Base-by-base conservation (phyloP, 2,888 invertebrate species). In the Pantelozetes paolii region DNA sequence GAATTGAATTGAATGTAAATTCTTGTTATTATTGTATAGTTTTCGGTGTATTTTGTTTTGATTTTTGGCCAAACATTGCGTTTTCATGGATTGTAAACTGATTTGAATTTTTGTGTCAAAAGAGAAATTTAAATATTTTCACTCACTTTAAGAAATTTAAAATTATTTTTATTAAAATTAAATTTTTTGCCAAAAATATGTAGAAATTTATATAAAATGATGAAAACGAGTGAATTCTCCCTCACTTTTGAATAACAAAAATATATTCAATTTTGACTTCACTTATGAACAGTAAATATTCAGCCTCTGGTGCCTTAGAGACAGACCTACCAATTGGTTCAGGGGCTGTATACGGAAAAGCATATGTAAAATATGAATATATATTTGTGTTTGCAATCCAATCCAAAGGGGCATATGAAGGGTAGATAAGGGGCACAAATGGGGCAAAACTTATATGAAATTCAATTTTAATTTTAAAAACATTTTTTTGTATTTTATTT, bases 241-340 rank as follows among this genome's bases (percentile, higher is more conserved):
- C 13, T 28, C 8, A n/a, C 6, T 59, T 59, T 59, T 59, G 59
- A 59, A 59, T 59, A 59, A 59, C 59, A 59, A 59, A 30, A n/a
- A n/a, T n/a, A 54, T 54, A 54, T 54, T 26, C 54, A 54, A 54
- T 54, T 54, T 54, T 54, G 45, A 18, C 45, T 45, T 2, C 11
- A 54, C n/a, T n/a, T n/a, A n/a, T n/a, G 13, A 54, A 13, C 26
- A 6, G 6, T 26, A 54, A n/a, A 59, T 26, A 59, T 26, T n/a
- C 57, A 59, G 28, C 20, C 20, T 3, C 20, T 8, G 8, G 50
- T 6, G 23, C 59, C 59, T 30, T 28, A 18, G 30, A 30, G 59
- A 59, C 28, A 20, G n/a, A 30, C 59, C 15, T 59, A n/a, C 59
- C n/a, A 59, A 59, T 26, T 26, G 26, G 30, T 8, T 18, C 3